Base-by-base conservation (phyloP, 2,113 vertebrate genomes). In the Oryzias javanicus region DNA sequence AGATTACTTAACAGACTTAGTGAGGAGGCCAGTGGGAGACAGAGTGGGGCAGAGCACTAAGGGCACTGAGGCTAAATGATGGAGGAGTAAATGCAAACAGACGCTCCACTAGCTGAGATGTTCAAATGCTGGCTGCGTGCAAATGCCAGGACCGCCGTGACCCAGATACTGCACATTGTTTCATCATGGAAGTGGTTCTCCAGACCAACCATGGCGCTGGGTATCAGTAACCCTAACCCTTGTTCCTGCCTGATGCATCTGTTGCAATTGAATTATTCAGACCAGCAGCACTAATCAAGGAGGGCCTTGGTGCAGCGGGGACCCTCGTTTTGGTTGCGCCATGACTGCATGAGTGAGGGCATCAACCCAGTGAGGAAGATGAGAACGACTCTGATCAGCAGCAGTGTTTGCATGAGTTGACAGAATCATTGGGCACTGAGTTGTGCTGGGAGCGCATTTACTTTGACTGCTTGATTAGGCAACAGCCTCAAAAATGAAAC, bases 231-330 rank as follows among this genome's bases (percentile, higher is more conserved):
- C n/a, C n/a, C n/a, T n/a, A n/a, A n/a, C n/a, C n/a, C 82, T 87
- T 82, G 83, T 81, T 46, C 55, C 74, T 68, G 67, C 76, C 80
- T 80, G 70, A 70, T 66, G 56, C 86, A 86, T 87, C 89, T 86
- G 84, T 84, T 75, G 62, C 60, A 83, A 74, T 79, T 89, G 73
- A 89, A 91, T 89, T 84, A 91, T 91, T 89, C 82, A 91, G 78
- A 20, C 85, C 72, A 67, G 77, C 66, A 50, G 74, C 80, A 76
- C 74, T 78, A 77, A 82, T 82, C 86, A 82, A 70, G 76, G 64
- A 73, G 44, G 76, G 67, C 41, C 49, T 71, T 20, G 6, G 55
- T 60, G 53, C 49, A 69, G 63, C n/a, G 49, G 71, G 60, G 76
- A 79, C 70, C 7, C 49, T 49, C 41, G 41, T 50, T 60, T 57